phyloP scores from a whole-genome alignment of 2,797 vertebrate species.

The Aulostomus chinensis region DNA sequence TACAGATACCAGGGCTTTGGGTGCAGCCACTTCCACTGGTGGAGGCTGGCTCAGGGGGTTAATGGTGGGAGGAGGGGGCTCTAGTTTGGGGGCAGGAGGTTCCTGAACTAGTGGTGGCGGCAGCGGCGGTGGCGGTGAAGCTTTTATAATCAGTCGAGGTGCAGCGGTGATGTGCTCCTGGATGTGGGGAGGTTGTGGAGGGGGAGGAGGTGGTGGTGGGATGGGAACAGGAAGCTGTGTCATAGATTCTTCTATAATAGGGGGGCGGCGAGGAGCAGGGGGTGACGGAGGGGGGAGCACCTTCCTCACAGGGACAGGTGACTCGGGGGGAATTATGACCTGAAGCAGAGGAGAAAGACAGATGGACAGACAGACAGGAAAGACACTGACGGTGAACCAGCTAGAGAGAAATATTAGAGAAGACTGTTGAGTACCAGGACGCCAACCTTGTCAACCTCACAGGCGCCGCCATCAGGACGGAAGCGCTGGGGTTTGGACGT shows the following conservation, averaged over 20 bases:
- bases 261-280: conserved; percentile 32
- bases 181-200: conserved; percentile 38
- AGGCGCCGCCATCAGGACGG: conserved; percentile 70
- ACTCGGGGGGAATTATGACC: conserved; percentile 87
- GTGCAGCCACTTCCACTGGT: conserved; percentile 59
- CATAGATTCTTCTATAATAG: conserved; percentile 76
- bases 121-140: conserved; percentile 44
- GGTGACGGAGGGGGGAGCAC: conserved; percentile 62
- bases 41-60: conserved; percentile 45
- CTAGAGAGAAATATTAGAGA: not conserved
- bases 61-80: conserved; percentile 57
- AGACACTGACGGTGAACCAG: conserved; percentile 20
- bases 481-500: conserved; percentile 84
- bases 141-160: conserved; percentile 46
- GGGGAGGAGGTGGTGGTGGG: conserved; percentile 50
- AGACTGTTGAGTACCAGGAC: conserved; percentile 19
- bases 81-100: conserved; percentile 43
- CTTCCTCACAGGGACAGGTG: conserved; percentile 82
- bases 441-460: conserved; percentile 92
- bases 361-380: conserved; percentile 26
- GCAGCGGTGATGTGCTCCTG: conserved; percentile 42
- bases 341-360: conserved; percentile 58
- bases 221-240: conserved; percentile 62
- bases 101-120: conserved; percentile 51
- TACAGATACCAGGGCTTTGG: conserved; percentile 84